These are phyloP conservation scores for Pogonocichla stellata DNA, from an alignment of 2,113 vertebrate species.

Conservation along the genomic window DNA sequence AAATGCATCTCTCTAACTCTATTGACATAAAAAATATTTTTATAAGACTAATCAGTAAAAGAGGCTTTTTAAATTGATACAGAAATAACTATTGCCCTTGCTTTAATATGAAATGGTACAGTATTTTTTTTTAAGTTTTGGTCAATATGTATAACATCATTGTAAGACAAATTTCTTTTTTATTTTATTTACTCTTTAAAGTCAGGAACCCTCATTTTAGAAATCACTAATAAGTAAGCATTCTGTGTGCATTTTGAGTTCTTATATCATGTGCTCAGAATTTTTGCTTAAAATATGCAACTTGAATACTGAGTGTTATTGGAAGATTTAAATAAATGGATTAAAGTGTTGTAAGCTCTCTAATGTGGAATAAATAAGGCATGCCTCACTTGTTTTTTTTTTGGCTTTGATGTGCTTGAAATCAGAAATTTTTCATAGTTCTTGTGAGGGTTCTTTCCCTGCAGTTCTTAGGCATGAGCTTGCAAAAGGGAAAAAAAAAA, in stretches of 20 bases:
- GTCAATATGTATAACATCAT: neutral
- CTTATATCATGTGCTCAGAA: neutral
- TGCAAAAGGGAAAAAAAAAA: neutral
- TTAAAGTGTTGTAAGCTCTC: neutral
- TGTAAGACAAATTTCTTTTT: neutral
- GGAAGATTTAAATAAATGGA: neutral
- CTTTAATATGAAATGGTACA: neutral
- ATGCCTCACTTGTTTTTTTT: neutral
- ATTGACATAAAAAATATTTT: neutral
- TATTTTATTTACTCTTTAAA: conserved; percentile 1
- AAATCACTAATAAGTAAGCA: neutral
- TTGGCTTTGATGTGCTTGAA: neutral
- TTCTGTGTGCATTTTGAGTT: neutral
- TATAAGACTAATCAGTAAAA: neutral
- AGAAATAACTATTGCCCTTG: neutral
- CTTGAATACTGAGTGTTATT: neutral
- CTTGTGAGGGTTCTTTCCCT: neutral
- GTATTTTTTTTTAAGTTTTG: neutral
- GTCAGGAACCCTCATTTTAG: neutral
- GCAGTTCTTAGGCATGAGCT: neutral
- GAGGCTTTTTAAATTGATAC: neutral
- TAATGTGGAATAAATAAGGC: neutral
- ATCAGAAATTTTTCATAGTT: neutral
- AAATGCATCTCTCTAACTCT: neutral
- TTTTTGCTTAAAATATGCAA: neutral